Evolutionary conservation across 2,797 vertebrate species (phyloP), one percentile per base, ranked within the genome.

Genomic region (Acestrorhynchus altus): DNA sequence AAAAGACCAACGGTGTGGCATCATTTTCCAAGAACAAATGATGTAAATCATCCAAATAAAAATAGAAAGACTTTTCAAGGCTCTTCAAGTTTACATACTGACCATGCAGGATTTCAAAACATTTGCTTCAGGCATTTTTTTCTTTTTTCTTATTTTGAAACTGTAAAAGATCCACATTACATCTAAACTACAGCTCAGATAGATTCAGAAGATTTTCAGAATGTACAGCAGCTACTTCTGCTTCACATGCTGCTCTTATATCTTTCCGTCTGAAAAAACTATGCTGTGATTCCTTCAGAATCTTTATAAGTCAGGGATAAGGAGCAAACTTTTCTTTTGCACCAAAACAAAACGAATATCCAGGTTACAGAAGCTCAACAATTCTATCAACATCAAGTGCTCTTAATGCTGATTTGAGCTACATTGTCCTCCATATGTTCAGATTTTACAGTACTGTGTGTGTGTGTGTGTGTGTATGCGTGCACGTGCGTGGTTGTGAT

Each of bases 381-480:
- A 54, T 44, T 42, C 54, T n/a, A 46, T 57, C 22, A 83, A 82
- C 83, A 87, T 89, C 78, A 79, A 84, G 86, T 81, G 83, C 87
- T 84, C 86, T 87, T 86, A 84, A 11, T n/a, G n/a, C n/a, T n/a
- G 44, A 83, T 91, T 90, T 84, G 86, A 86, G 83, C 89, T 88
- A 87, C 86, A 87, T 85, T 69, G 18, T 13, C 86, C 20, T 15
- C 28, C 18, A 54, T 54, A 52, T 69, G n/a, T 39, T 40, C 26
- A 44, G 28, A 88, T 86, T 88, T 85, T 89, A 91, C 90, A 90
- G 91, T 87, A n/a, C n/a, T n/a, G n/a, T 51, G 59, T 59, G 61
- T 20, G 52, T 28, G 56, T 35, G 24, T 70, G 26, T 35, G 31
- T 56, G 52, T 49, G 59, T 51, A 31, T 24, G 66, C 22, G 7